Base-by-base conservation (phyloP, 2,113 vertebrate genomes). In the Chionodraco myersi region DNA sequence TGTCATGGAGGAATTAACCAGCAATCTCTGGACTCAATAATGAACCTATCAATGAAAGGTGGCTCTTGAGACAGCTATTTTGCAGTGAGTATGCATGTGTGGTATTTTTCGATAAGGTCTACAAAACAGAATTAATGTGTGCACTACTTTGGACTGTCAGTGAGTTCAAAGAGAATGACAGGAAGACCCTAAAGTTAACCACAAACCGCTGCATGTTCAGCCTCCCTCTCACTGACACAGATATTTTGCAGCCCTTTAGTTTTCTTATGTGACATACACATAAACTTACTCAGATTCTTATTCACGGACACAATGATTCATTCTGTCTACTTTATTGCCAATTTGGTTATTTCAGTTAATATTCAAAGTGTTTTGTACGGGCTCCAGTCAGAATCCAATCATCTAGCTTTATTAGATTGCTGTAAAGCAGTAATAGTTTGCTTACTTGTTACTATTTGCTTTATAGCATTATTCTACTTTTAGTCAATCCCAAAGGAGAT, bases 141-240 rank as follows among this genome's bases (percentile, higher is more conserved):
- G 36, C 36, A 41, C 36, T 8, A 41, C 34, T 44, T 3, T 26
- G 49, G 49, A 54, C 36, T 23, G 12, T 26, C 5, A 57, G 21
- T 47, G 6, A 30, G 21, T 18, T n/a, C 15, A 36, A 2, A 10
- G 26, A 62, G 48, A 52, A 75, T 12, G 56, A 74, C 60, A 75
- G 72, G 72, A 75, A 56, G 15, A 30, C 60, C 15, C 14, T 14
- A 14, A 54, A 21, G 21, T 21, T 21, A 21, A 26, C 72, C 61
- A 48, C 72, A 56, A 75, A 34, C 36, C 8, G 1, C 23, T 48
- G 3, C 26, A 6, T 15, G 13, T 5, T 8, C 2, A 44, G 6
- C 21, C 30, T 44, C 41, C 68, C 57, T 9, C 14, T 15, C 14
- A 48, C 3, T 63, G 60, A 45, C 5, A 45, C 11, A 21, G 3